Percentiles rank a stretch among this genome's conserved stretches.
Conservation (phyloP, 2,113 vertebrate species). For the Candoia aspera region DNA sequence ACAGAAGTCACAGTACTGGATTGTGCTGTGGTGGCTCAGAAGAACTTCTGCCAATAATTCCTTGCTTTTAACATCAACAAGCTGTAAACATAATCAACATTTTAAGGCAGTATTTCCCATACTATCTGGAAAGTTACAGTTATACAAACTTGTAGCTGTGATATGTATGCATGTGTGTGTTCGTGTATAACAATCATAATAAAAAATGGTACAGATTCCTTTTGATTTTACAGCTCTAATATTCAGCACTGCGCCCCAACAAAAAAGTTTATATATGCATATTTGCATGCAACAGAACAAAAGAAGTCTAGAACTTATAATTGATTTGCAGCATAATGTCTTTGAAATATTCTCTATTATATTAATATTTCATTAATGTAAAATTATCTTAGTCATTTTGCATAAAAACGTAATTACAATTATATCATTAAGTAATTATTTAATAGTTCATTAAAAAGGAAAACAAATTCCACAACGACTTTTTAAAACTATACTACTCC, state of each 20-base stretch:
- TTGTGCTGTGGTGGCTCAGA: constrained; percentile 80
- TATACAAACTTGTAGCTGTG: neutral
- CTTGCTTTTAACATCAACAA: constrained; percentile 80
- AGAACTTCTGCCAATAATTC: constrained; percentile 79
- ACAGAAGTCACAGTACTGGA: constrained; percentile 90
- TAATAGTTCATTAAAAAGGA: constrained; percentile 3
- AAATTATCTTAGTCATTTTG: neutral
- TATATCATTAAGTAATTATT: neutral
- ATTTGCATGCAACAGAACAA: neutral
- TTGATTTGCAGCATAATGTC: neutral
- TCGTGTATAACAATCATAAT: neutral
- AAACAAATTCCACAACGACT: neutral
- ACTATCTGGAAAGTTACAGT: neutral
- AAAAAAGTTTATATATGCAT: neutral
- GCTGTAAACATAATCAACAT: constrained; percentile 71
- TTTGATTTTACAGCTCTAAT: neutral
- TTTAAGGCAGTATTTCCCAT: neutral
- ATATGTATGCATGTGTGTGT: neutral
- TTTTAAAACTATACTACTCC: neutral
- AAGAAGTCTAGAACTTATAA: neutral
- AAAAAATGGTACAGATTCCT: neutral
- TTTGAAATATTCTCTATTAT: neutral
- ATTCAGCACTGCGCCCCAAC: neutral
- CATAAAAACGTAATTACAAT: neutral
- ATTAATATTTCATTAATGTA: neutral